phyloP scores from a whole-genome alignment of 2,113 vertebrate genomes.

The Pteruthius melanotis region DNA sequence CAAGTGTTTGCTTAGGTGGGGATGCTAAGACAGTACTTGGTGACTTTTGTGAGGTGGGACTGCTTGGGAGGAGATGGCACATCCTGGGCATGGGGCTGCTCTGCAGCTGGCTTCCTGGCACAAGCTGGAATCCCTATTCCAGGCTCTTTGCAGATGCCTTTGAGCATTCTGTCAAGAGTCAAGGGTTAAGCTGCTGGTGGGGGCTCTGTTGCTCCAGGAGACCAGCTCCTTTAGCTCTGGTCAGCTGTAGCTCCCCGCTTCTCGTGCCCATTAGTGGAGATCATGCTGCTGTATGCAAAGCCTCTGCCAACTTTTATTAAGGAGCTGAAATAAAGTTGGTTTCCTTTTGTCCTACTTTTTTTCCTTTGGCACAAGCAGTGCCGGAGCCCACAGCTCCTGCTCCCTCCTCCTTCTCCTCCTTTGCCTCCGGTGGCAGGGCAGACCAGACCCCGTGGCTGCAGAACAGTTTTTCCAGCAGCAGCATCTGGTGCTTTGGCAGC shows the following conservation, averaged over 20 bases:
- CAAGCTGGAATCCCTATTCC: not conserved
- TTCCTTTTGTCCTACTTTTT: not conserved
- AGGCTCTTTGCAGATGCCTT: not conserved
- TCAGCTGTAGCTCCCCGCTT: not conserved
- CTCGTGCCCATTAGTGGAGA: fast-evolving
- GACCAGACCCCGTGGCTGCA: not conserved
- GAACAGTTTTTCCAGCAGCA: constrained; percentile 55
- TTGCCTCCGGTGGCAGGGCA: not conserved
- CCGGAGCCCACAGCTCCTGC: not conserved
- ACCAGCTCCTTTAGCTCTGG: not conserved
- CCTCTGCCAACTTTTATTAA: not conserved
- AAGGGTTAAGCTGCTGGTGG: not conserved
- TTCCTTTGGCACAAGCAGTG: not conserved
- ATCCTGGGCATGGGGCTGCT: not conserved
- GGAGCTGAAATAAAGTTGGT: not conserved
- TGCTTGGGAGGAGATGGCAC: not conserved
- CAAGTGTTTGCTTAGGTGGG: not conserved
- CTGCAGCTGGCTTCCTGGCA: constrained; percentile 30
- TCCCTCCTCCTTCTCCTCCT: not conserved
- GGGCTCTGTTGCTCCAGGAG: not conserved
- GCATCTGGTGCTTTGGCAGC: constrained; percentile 60
- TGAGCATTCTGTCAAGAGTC: not conserved
- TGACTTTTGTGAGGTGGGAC: not conserved
- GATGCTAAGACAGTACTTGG: not conserved
- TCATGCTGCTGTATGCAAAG: not conserved